Percentiles rank a stretch among this genome's conserved stretches.
Evolutionary conservation across 2,888 invertebrate species (phyloP).

Genomic region (Chydorus sphaericus): DNA sequence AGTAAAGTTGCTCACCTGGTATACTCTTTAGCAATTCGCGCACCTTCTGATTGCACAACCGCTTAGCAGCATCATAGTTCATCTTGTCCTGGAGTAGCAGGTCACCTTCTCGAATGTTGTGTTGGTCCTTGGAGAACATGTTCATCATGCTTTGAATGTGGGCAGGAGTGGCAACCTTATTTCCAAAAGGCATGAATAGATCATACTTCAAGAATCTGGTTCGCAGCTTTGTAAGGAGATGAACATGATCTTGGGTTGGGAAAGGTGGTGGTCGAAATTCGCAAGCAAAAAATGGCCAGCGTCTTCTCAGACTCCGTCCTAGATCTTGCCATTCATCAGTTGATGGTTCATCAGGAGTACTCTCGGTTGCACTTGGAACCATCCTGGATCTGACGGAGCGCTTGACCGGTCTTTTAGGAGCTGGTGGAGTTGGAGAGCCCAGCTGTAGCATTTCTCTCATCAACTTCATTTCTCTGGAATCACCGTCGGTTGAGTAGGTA

Average conservation of each 20-base stretch:
- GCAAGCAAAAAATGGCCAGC: background rate
- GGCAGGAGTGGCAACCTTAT: background rate
- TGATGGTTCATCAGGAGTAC: no score
- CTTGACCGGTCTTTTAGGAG: background rate
- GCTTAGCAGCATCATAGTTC: background rate
- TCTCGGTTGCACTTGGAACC: no score
- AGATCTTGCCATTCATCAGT: no score
- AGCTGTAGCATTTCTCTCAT: background rate
- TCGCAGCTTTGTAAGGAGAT: background rate
- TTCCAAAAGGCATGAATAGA: background rate
- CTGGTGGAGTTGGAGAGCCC: background rate
- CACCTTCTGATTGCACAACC: background rate
- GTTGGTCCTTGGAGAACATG: background rate
- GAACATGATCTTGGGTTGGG: constrained; percentile 1
- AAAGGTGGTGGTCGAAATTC: background rate
- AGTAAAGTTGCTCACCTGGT: no score
- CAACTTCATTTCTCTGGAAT: constrained; percentile 2
- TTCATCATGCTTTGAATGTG: background rate
- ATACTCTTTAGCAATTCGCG: background rate
- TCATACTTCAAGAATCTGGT: background rate
- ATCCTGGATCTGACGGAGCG: no score
- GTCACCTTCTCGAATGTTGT: background rate
- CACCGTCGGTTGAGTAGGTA: constrained; percentile 5
- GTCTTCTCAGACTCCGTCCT: background rate
- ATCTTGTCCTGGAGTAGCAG: background rate